phyloP scores from a whole-genome alignment of 2,113 vertebrate species.

The Gnathonemus longibarbis region DNA sequence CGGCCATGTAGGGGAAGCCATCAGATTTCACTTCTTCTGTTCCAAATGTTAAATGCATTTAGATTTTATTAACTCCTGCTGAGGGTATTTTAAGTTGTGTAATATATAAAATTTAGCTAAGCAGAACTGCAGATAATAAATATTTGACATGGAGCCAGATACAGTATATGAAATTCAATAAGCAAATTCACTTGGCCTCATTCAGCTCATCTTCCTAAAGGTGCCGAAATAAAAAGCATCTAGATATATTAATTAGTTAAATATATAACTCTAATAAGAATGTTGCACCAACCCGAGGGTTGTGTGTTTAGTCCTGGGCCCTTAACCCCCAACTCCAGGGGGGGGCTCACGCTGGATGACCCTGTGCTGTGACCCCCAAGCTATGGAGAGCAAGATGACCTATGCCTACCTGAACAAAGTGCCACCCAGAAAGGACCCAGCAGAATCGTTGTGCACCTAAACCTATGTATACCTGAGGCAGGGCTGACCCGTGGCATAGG shows the following conservation, averaged over 20 bases:
- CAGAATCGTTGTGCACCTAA: conserved; percentile 19
- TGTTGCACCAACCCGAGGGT: background rate
- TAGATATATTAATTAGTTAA: background rate
- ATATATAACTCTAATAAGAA: background rate
- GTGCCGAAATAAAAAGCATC: background rate
- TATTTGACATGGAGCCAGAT: background rate
- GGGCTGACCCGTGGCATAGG: no score
- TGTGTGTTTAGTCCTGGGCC: background rate
- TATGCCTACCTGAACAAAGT: background rate
- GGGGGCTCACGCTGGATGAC: background rate
- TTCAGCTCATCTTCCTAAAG: background rate
- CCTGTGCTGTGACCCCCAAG: background rate
- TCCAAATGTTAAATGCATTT: background rate
- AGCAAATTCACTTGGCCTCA: background rate
- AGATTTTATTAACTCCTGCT: background rate
- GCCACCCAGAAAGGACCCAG: background rate
- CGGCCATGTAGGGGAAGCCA: background rate
- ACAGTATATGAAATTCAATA: background rate
- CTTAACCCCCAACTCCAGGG: background rate
- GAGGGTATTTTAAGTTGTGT: background rate
- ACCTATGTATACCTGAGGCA: conserved; percentile 50
- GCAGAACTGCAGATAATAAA: background rate
- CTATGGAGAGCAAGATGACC: background rate
- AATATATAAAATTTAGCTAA: background rate
- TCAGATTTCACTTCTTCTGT: background rate